Percentiles rank a stretch among this genome's conserved stretches.
Conservation (phyloP, 1,140 invertebrate species). For the Micrasema minimum region DNA sequence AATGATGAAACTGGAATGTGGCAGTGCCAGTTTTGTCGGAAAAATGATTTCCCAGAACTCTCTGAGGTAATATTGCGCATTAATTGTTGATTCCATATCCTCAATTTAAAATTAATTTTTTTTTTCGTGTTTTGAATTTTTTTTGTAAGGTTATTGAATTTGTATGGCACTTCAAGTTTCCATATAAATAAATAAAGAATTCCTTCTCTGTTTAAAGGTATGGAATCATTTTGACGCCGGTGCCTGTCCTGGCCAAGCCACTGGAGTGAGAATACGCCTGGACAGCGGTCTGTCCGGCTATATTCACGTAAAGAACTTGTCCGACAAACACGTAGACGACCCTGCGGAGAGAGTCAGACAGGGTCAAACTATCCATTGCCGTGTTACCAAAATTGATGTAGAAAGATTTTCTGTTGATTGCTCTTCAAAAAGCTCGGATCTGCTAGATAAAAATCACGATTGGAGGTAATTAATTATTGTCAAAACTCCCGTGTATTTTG, state of each 20-base stretch:
- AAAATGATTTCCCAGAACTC: slow-evolving; percentile 94
- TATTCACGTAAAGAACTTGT: slow-evolving; percentile 94
- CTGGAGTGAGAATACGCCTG: slow-evolving; percentile 87
- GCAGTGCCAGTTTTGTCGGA: slow-evolving; percentile 97
- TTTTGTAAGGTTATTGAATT: background rate
- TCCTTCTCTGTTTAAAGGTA: slow-evolving; percentile 61
- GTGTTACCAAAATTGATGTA: slow-evolving; percentile 96
- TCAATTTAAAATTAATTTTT: too few relatives aligned
- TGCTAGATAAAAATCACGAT: slow-evolving; percentile 89
- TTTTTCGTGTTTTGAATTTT: background rate
- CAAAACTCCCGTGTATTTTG: background rate
- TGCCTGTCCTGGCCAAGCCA: slow-evolving; percentile 94
- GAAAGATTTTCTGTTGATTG: slow-evolving; percentile 95
- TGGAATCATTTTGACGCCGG: slow-evolving; percentile 99
- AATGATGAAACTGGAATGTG: slow-evolving; percentile 94
- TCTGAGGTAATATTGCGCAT: slow-evolving; percentile 74
- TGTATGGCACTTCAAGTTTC: background rate
- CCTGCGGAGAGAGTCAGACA: slow-evolving; percentile 90
- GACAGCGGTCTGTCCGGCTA: slow-evolving; percentile 97
- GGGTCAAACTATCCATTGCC: slow-evolving; percentile 90
- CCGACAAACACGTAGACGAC: slow-evolving; percentile 93
- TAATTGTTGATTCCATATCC: too few relatives aligned
- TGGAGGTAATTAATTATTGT: slow-evolving; percentile 76
- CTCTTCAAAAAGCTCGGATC: slow-evolving; percentile 92
- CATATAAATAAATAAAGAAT: background rate